Conservation (phyloP, 2,888 invertebrate genomes). For the Crepidodera aurea region DNA sequence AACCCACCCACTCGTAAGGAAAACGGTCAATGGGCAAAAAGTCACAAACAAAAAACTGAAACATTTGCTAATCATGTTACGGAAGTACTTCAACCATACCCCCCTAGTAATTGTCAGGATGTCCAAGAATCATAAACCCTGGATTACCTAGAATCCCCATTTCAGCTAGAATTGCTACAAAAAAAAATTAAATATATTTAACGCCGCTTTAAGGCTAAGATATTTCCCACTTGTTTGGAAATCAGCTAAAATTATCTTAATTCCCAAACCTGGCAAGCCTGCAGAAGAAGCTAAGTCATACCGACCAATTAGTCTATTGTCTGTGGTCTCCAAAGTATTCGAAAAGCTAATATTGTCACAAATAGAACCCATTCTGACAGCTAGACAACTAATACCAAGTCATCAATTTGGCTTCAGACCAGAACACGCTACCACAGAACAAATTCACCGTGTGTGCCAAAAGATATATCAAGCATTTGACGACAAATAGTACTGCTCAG, state of each 20-base stretch:
- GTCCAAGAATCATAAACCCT: too few relatives aligned
- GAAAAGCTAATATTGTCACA: conserved; percentile 1
- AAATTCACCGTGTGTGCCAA: too few relatives aligned
- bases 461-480: too few relatives aligned
- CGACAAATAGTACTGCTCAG: too few relatives aligned
- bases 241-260: neutral
- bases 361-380: neutral
- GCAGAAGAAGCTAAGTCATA: too few relatives aligned
- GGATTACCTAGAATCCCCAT: too few relatives aligned
- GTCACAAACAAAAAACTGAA: neutral
- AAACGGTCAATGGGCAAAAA: too few relatives aligned
- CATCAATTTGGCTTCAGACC: too few relatives aligned
- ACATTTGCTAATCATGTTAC: neutral
- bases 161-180: neutral
- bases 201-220: conserved; percentile 7
- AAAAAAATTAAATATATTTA: conserved; percentile 3
- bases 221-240: conserved; percentile 12
- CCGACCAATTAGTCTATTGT: conserved; percentile 3
- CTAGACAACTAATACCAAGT: neutral
- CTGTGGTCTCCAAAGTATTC: conserved; percentile 9
- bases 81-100: neutral
- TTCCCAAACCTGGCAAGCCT: neutral
- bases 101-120: too few relatives aligned
- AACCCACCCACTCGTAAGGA: too few relatives aligned
- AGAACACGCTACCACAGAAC: too few relatives aligned